phyloP scores from a whole-genome alignment of 1,140 invertebrate species.

The Hyphantria cunea region DNA sequence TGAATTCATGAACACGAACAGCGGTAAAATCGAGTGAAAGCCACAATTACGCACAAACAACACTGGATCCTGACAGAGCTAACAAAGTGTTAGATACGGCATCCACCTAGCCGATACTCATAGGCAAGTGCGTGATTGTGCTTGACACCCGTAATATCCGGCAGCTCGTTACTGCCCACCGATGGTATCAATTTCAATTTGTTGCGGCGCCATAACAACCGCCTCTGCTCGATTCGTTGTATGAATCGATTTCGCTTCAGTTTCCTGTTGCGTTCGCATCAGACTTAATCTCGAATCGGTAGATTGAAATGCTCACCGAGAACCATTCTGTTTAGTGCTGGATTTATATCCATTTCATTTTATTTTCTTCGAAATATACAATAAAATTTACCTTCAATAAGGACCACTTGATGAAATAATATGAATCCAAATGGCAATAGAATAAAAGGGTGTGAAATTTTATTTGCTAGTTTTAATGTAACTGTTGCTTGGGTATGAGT shows the following conservation, averaged over 20 bases:
- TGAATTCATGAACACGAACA: constrained; percentile 20
- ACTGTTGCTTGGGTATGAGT: constrained; percentile 10
- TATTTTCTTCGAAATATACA: constrained; percentile 29
- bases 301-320: constrained; percentile 57
- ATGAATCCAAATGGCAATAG: constrained; percentile 20
- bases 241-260: constrained; percentile 73
- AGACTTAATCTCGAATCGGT: constrained; percentile 67
- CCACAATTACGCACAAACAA: constrained; percentile 23
- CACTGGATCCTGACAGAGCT: constrained; percentile 23
- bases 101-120: constrained; percentile 29
- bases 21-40: constrained; percentile 14
- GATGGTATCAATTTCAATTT: constrained; percentile 81
- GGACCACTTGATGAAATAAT: constrained; percentile 25
- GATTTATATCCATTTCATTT: constrained; percentile 54
- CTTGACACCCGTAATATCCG: constrained; percentile 79
- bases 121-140: constrained; percentile 64
- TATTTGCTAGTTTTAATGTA: constrained; percentile 12
- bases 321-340: constrained; percentile 40
- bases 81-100: constrained; percentile 44
- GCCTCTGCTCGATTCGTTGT: constrained; percentile 63
- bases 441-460: constrained; percentile 22
- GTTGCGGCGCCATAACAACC: constrained; percentile 69
- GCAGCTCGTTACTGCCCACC: constrained; percentile 56
- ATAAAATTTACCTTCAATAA: constrained; percentile 31
- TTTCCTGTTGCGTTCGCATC: constrained; percentile 70